phyloP scores from a whole-genome alignment of 2,888 invertebrate species.

The Ichneumon xanthorius region DNA sequence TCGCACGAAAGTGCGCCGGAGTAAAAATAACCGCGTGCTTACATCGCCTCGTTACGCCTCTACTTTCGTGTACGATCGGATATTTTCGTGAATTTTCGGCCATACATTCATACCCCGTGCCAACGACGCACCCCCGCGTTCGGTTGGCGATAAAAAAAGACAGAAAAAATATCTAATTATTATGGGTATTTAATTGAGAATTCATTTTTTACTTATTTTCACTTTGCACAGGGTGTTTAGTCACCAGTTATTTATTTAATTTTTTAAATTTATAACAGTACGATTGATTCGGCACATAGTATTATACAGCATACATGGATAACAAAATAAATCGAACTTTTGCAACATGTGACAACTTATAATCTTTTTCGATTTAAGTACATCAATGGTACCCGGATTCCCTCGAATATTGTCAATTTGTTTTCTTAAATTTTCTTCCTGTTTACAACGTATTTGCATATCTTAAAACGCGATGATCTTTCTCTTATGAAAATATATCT shows the following conservation, averaged over 20 bases:
- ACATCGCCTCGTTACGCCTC: not conserved
- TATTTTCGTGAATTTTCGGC: conserved; percentile 20
- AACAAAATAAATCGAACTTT: conserved; percentile 64
- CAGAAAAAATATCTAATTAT: too few species aligned
- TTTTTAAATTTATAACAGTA: not conserved
- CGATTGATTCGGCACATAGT: conserved; percentile 24
- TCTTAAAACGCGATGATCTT: not conserved
- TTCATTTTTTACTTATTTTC: not conserved
- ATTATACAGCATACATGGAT: conserved; percentile 43
- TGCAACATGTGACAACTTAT: conserved; percentile 60
- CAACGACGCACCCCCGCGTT: conserved; percentile 14
- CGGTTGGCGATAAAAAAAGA: not conserved
- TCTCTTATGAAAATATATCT: conserved; percentile 14
- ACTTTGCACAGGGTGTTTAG: not conserved
- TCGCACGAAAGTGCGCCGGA: conserved; percentile 29
- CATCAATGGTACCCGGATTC: conserved; percentile 62
- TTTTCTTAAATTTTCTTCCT: conserved; percentile 21
- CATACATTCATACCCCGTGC: not conserved
- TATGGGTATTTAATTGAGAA: not conserved
- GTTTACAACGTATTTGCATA: not conserved
- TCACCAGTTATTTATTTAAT: not conserved
- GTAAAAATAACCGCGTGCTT: conserved; percentile 59
- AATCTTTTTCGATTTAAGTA: conserved; percentile 67
- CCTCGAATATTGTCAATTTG: conserved; percentile 49
- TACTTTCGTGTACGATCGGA: conserved; percentile 10